Evolutionary conservation across 1,140 invertebrate genomes (phyloP).

Genomic region (Antheraea pernyi): DNA sequence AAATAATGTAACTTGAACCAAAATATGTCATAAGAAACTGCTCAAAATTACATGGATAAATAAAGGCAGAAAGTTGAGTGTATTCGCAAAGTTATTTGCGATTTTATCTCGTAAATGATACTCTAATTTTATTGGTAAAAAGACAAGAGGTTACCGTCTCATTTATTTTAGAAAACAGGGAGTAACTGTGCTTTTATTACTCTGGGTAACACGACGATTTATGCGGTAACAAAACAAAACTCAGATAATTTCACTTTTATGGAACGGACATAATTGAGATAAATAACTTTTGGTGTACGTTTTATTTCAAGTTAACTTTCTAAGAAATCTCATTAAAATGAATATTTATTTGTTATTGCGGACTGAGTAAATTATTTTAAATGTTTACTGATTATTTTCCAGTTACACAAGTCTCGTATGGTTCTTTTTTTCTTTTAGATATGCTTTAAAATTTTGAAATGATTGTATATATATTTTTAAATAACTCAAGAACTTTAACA

Average conservation of each 20-base stretch:
- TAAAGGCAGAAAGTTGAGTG: no score
- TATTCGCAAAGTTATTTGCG: no score
- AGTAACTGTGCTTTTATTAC: slow-evolving; percentile 15
- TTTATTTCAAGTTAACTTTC: not conserved
- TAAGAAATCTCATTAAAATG: slow-evolving; percentile 8
- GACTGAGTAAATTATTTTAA: no score
- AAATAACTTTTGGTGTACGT: not conserved
- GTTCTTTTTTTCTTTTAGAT: no score
- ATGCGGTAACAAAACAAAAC: slow-evolving; percentile 16
- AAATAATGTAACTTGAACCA: no score
- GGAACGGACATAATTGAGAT: slow-evolving; percentile 18
- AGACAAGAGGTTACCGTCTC: slow-evolving; percentile 23
- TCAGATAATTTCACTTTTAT: slow-evolving; percentile 18
- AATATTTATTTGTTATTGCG: slow-evolving; percentile 2
- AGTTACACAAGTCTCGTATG: no score
- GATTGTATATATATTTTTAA: no score
- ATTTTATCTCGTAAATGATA: not conserved
- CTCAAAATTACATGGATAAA: no score
- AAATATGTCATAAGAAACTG: no score
- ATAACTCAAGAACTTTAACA: no score
- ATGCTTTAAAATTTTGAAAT: no score
- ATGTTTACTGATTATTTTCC: no score
- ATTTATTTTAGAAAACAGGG: slow-evolving; percentile 37
- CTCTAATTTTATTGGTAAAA: slow-evolving; percentile 4
- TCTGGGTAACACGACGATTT: slow-evolving; percentile 12